Conservation (phyloP, 2,113 vertebrate genomes). For the Lepus europaeus region DNA sequence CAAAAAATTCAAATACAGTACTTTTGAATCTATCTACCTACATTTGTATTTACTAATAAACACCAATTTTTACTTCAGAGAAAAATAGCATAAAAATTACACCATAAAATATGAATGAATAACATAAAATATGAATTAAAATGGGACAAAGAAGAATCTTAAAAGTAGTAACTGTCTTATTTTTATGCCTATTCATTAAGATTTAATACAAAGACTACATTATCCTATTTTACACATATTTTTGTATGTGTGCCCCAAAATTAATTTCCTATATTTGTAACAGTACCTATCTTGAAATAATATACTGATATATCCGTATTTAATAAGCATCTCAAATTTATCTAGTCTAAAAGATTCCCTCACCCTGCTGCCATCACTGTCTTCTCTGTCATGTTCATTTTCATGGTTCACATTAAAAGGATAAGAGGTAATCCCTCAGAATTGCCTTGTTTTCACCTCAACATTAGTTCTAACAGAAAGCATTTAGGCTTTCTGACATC, state of each 20-base stretch:
- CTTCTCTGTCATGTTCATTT: not conserved
- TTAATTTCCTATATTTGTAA: not conserved
- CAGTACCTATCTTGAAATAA: not conserved
- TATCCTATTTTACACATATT: not conserved
- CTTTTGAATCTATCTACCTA: not conserved
- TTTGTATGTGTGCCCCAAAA: not conserved
- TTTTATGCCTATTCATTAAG: not conserved
- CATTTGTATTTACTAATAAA: not conserved
- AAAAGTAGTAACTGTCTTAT: not conserved
- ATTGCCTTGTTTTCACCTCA: not conserved
- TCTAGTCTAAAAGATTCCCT: not conserved
- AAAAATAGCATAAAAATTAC: not conserved
- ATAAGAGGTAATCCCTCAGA: not conserved
- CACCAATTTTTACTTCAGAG: not conserved
- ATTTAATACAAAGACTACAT: not conserved
- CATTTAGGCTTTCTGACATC: not conserved
- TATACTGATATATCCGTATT: not conserved
- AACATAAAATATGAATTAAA: not conserved
- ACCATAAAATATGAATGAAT: not conserved
- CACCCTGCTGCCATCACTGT: not conserved
- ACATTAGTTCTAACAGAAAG: not conserved
- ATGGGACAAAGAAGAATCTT: not conserved
- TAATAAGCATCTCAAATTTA: not conserved
- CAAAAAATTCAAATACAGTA: constrained; percentile 2
- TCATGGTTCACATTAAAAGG: not conserved